Percentiles rank a stretch among this genome's conserved stretches.
Conservation (phyloP, 2,113 vertebrate genomes). For the Athene noctua region DNA sequence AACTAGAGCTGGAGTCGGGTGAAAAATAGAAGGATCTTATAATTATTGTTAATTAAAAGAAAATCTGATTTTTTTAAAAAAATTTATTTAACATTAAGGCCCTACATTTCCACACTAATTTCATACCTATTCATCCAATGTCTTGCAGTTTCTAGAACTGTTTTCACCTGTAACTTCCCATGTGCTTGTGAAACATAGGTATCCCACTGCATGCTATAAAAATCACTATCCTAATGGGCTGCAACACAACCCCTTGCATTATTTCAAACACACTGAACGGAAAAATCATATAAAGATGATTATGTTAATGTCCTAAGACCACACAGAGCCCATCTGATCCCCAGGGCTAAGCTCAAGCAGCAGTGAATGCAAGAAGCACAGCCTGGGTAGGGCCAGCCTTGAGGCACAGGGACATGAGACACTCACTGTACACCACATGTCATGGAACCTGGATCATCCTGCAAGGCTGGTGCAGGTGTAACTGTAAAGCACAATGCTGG, state of each 20-base stretch:
- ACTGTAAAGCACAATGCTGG: background rate
- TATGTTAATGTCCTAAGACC: background rate
- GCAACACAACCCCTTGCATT: background rate
- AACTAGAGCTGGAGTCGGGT: background rate
- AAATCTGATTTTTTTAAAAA: background rate
- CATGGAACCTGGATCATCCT: background rate
- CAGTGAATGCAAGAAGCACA: background rate
- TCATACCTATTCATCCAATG: background rate
- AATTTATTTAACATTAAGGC: background rate
- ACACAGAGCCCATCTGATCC: background rate
- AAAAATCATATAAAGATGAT: background rate
- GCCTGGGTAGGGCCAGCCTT: background rate
- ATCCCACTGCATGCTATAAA: background rate
- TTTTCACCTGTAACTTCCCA: background rate
- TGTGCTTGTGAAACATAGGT: background rate
- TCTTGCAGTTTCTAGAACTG: background rate
- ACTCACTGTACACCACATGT: background rate
- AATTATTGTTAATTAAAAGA: background rate
- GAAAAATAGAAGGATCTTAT: background rate
- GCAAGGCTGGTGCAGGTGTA: background rate
- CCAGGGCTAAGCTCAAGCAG: background rate
- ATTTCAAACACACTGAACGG: background rate
- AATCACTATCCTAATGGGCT: background rate
- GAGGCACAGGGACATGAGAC: background rate
- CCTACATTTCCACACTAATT: background rate